phyloP scores from a whole-genome alignment of 2,888 invertebrate species.

The Caenorhabditis japonica region DNA sequence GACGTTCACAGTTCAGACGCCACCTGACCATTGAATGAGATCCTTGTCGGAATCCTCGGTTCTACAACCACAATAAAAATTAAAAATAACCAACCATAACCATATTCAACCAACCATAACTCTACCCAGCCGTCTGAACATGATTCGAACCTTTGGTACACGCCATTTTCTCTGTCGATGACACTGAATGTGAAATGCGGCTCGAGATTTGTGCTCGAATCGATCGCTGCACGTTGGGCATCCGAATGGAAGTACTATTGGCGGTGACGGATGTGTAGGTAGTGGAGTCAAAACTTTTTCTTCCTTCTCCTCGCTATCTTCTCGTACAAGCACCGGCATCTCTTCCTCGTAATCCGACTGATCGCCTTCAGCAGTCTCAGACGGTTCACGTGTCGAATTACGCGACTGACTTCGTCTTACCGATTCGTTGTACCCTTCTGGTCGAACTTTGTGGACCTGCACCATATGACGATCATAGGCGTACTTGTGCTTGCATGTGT shows the following conservation, averaged over 20 bases:
- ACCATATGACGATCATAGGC: conserved; percentile 2
- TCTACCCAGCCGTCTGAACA: background rate
- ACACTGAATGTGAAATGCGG: conserved; percentile 9
- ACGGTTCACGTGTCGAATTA: too few species aligned
- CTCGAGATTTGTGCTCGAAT: background rate
- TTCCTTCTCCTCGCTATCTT: too few species aligned
- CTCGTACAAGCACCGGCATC: background rate
- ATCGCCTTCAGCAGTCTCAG: background rate
- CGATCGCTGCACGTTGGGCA: conserved; percentile 6
- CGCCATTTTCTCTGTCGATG: conserved; percentile 4
- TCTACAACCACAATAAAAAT: background rate
- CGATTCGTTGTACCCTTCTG: background rate
- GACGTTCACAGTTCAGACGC: conserved; percentile 2
- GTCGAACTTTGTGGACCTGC: background rate
- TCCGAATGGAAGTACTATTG: background rate
- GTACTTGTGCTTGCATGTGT: background rate
- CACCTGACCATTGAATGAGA: background rate
- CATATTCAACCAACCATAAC: too few species aligned
- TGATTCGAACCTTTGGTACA: background rate
- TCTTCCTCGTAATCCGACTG: background rate
- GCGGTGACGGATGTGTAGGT: background rate
- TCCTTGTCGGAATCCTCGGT: background rate
- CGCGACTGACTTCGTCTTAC: background rate
- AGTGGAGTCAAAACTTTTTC: too few species aligned
- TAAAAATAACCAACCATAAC: background rate